phyloP scores from a whole-genome alignment of 2,113 vertebrate species.

The Tretioscincus oriximinensis region DNA sequence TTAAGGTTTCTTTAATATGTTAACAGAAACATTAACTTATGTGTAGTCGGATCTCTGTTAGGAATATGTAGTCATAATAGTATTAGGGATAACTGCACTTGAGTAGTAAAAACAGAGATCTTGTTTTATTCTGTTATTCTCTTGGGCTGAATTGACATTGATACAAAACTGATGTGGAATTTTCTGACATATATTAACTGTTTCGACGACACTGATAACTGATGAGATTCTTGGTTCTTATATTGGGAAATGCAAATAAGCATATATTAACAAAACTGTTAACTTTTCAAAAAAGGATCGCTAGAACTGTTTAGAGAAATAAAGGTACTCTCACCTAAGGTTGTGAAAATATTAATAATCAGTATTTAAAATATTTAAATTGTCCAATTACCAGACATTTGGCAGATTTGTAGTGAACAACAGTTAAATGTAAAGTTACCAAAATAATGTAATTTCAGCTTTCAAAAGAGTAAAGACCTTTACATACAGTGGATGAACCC shows the following conservation, averaged over 20 bases:
- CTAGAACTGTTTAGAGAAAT: background rate
- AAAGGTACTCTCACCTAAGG: background rate
- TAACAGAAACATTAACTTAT: no score
- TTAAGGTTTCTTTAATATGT: no score
- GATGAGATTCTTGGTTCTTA: background rate
- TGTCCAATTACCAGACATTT: background rate
- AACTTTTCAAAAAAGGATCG: background rate
- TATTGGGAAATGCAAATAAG: background rate
- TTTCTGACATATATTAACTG: background rate
- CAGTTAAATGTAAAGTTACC: background rate
- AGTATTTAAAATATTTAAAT: background rate
- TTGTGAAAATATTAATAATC: background rate
- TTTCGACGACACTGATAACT: background rate
- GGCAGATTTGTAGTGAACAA: rapidly evolving
- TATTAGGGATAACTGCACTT: no score
- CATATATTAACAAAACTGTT: background rate
- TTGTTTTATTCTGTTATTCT: background rate
- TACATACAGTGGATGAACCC: background rate
- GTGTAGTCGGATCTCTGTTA: no score
- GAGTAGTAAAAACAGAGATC: no score
- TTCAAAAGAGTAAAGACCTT: background rate
- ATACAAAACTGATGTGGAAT: background rate
- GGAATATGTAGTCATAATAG: no score
- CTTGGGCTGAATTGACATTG: background rate
- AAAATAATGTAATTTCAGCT: background rate